These are phyloP conservation scores for crab-eating macaque (Macaca fascicularis) DNA, from an alignment of 2,113 vertebrate genomes.

Conservation along the genomic window T2T-MFA8v1.1 NC_088379.1:46273501-46274000, in stretches of 20 bases:
- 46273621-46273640: conserved; percentile 37
- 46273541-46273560: neutral
- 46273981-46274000: neutral
- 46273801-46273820: conserved; percentile 35
- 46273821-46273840: neutral
- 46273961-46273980: neutral
- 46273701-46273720: neutral
- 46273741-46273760: neutral
- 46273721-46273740: conserved; percentile 34
- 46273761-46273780: conserved; percentile 53
- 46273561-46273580: conserved; percentile 15
- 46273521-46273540: neutral
- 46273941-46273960: neutral
- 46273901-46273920: neutral
- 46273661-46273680: conserved; percentile 16
- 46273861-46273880: neutral
- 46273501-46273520: neutral
- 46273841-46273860: neutral
- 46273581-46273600: conserved; percentile 24
- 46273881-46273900: neutral
- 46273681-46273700: conserved; percentile 30
- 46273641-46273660: conserved; percentile 39
- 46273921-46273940: neutral
- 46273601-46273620: conserved; percentile 16
- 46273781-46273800: neutral